Evolutionary conservation across 2,888 invertebrate genomes (phyloP).

Genomic region (Drosophila austrosaltans): DNA sequence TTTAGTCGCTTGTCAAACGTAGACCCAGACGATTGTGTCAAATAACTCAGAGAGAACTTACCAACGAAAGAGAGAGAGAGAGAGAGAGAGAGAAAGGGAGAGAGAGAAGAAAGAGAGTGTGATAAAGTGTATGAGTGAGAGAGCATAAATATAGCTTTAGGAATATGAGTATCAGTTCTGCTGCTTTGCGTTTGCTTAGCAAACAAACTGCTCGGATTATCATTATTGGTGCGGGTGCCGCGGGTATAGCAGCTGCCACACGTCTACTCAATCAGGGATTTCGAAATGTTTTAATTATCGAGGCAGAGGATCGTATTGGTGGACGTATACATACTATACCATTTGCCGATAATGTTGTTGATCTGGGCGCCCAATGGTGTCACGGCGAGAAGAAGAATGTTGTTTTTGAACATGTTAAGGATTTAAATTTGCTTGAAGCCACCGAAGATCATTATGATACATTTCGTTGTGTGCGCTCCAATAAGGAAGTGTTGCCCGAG

Average conservation of each 20-base stretch:
- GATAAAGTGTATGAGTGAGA: not conserved
- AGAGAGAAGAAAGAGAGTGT: not conserved
- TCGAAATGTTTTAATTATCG: constrained; percentile 85
- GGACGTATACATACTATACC: constrained; percentile 86
- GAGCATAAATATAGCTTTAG: not conserved
- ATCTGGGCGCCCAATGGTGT: constrained; percentile 91
- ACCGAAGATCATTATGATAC: constrained; percentile 76
- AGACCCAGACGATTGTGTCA: constrained; percentile 26
- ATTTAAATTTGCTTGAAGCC: constrained; percentile 70
- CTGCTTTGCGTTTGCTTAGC: constrained; percentile 47
- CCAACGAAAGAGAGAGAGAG: not conserved
- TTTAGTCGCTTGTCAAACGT: constrained; percentile 55
- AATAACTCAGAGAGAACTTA: not conserved
- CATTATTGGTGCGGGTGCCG: constrained; percentile 82
- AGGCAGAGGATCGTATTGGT: constrained; percentile 87
- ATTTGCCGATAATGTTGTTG: constrained; percentile 86
- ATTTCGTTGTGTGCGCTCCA: constrained; percentile 79
- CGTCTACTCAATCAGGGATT: constrained; percentile 83
- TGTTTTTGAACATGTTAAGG: constrained; percentile 85
- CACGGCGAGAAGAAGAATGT: constrained; percentile 86
- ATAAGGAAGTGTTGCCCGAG: constrained; percentile 81
- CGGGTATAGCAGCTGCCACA: constrained; percentile 83
- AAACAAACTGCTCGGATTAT: constrained; percentile 77
- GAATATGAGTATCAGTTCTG: constrained; percentile 45
- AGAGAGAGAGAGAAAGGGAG: not conserved